These are phyloP conservation scores for Eremobia ochroleuca DNA, from an alignment of 2,888 invertebrate species.

Conservation along the genomic window DNA sequence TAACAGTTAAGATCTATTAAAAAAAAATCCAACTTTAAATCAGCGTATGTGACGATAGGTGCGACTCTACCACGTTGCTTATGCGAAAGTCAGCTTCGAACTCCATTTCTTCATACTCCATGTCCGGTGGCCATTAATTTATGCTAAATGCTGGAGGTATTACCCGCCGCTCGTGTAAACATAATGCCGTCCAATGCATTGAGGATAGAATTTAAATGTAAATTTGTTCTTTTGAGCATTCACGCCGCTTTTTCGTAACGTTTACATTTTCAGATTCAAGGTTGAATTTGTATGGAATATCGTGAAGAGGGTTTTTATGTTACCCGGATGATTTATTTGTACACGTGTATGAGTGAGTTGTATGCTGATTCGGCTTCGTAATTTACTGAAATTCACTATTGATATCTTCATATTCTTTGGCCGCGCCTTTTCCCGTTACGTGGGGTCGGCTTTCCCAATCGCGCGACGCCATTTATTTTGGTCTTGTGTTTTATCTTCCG, in stretches of 20 bases:
- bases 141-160: slow-evolving; percentile 70
- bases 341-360: slow-evolving; percentile 19
- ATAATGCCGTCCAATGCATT: slow-evolving; percentile 65
- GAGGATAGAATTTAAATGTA: slow-evolving; percentile 61
- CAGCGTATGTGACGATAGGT: background rate
- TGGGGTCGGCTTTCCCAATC: background rate
- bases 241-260: slow-evolving; percentile 44
- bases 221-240: slow-evolving; percentile 54
- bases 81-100: background rate
- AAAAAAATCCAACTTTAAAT: background rate
- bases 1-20: background rate
- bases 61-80: background rate
- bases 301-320: slow-evolving; percentile 36
- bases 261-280: slow-evolving; percentile 53
- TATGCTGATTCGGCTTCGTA: slow-evolving; percentile 16
- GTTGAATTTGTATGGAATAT: slow-evolving; percentile 49
- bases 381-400: background rate
- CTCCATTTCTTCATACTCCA: slow-evolving; percentile 57
- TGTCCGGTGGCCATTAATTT: slow-evolving; percentile 71
- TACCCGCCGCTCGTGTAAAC: slow-evolving; percentile 59
- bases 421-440: background rate
- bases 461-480: background rate
- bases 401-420: background rate
- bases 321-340: slow-evolving; percentile 30
- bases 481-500: background rate